Evolutionary conservation across 2,888 invertebrate species (phyloP), one percentile per base, ranked within the genome.

Genomic region (Branchellion lobata): DNA sequence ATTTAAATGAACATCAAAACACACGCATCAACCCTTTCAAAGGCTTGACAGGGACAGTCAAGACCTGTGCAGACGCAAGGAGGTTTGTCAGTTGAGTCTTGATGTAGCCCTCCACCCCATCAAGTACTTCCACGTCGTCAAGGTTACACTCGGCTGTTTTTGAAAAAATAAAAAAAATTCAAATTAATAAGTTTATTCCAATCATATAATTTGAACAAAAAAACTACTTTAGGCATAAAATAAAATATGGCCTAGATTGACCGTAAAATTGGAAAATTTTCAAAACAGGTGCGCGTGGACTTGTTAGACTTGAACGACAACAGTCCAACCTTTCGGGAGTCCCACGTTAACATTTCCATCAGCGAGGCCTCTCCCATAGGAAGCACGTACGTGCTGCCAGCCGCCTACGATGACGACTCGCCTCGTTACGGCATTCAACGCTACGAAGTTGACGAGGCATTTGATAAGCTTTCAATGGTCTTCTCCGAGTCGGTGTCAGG

Each of bases 251-350:
- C 14, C 68, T 68, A n/a, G n/a, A n/a, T n/a, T n/a, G n/a, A n/a
- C n/a, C n/a, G 24, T n/a, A n/a, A 11, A 11, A 27, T 68, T 68
- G 14, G 24, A 18, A 21, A 11, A 68, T 11, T 68, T 68, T 68
- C 14, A 21, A 68, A 18, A 73, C 31, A 77, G 77, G 81, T 83
- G n/a, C 79, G 61, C 51, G 81, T 82, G 34, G 79, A 82, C 24
- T 78, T 83, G 29, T n/a, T 78, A 11, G 83, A 83, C 74, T 73
- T 81, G 69, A 83, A 83, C 76, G 83, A 83, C 81, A 83, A 83
- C 79, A 40, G 74, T 36, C 83, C 83, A 5, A 74, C 76, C 34
- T 83, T 83, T 61, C 79, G 79, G 11, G 81, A 82, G 36, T 29
- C 51, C 33, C 78, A 81, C 40, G 80, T 83, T 47, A 61, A 73